A percentile compares a stretch with the other conserved stretches of the same genome.
phyloP scores from a whole-genome alignment of 1,140 invertebrate species.

The Aethina tumida region DNA sequence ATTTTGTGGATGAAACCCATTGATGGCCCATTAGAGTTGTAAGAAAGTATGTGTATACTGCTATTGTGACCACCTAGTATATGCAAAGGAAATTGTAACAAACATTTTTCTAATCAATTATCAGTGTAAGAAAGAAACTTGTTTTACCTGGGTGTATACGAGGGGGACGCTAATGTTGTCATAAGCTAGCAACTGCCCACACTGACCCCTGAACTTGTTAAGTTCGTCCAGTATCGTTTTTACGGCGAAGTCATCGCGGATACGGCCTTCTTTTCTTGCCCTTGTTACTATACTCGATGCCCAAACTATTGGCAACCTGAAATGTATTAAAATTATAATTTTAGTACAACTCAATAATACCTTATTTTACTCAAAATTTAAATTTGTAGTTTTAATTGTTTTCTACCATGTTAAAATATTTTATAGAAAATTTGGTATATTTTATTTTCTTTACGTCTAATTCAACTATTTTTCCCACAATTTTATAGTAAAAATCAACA shows the following conservation, averaged over 20 bases:
- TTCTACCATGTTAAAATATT: no score
- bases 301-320: conserved; percentile 83
- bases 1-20: conserved; percentile 51
- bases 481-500: no score
- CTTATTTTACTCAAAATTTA: no score
- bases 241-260: conserved; percentile 86
- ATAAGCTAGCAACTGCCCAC: conserved; percentile 71
- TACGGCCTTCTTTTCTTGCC: conserved; percentile 80
- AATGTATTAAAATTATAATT: no score
- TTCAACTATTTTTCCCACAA: no score
- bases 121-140: no score
- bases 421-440: no score
- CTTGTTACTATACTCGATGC: conserved; percentile 79
- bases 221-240: conserved; percentile 85
- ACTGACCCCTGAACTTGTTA: conserved; percentile 77
- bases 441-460: no score
- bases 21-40: conserved; percentile 74
- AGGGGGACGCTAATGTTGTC: conserved; percentile 88
- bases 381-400: no score
- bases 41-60: conserved; percentile 84
- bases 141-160: conserved; percentile 78
- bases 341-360: no score
- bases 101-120: no score
- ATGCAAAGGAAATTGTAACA: background rate
- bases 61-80: conserved; percentile 76